These are phyloP conservation scores for Polydrusus pterygomalis DNA, from an alignment of 2,888 invertebrate genomes.

Conservation along the genomic window DNA sequence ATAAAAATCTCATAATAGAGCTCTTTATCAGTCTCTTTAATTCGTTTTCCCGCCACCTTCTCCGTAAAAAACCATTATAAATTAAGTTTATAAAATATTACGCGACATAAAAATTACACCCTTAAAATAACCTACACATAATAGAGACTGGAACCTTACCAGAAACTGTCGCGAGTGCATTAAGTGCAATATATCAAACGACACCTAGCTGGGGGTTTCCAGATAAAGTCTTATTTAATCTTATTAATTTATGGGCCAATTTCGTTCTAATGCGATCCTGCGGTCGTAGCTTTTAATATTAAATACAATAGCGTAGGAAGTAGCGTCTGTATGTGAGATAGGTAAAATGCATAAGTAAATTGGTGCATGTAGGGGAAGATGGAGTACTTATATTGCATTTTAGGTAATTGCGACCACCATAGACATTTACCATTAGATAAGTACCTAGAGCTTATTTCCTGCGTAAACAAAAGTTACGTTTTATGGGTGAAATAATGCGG, in stretches of 20 bases:
- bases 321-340: conserved; percentile 18
- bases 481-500: too few species aligned
- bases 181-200: conserved; percentile 45
- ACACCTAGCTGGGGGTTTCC: conserved; percentile 47
- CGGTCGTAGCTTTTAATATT: conserved; percentile 29
- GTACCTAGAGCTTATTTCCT: too few species aligned
- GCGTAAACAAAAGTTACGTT: too few species aligned
- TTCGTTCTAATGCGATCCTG: conserved; percentile 44
- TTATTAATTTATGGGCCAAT: conserved; percentile 53
- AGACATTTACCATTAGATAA: too few species aligned
- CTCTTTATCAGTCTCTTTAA: too few species aligned
- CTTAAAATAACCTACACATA: conserved; percentile 4
- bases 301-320: conserved; percentile 39
- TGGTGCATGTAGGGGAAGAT: background rate
- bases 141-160: background rate
- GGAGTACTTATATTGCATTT: too few species aligned
- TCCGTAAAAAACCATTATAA: too few species aligned
- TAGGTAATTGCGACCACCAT: too few species aligned
- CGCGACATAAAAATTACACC: too few species aligned
- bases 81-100: too few species aligned
- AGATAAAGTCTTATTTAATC: conserved; percentile 53
- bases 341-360: conserved; percentile 23
- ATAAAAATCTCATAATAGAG: too few species aligned
- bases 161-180: conserved; percentile 29
- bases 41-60: too few species aligned